A percentile compares a stretch with the other conserved stretches of the same genome.
phyloP scores from a whole-genome alignment of 2,113 vertebrate genomes.

The Melanocharis versteri region DNA sequence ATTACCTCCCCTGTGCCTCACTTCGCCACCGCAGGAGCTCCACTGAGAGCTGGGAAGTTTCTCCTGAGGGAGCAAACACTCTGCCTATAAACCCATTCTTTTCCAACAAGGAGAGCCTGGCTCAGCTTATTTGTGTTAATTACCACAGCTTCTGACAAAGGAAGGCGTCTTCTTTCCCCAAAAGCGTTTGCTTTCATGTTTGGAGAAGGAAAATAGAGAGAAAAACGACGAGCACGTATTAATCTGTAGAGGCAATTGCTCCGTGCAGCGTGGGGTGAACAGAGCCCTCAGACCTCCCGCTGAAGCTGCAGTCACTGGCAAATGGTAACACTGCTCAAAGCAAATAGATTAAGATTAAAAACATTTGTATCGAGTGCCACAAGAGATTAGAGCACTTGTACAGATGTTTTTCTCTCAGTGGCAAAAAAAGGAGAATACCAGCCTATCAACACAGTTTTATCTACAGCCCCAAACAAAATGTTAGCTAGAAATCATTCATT shows the following conservation, averaged over 20 bases:
- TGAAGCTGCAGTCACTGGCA: neutral
- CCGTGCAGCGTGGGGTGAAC: neutral
- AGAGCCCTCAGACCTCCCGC: neutral
- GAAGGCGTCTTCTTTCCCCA: neutral
- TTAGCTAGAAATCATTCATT: neutral
- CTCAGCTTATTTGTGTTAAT: slow-evolving; percentile 14
- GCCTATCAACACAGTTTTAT: neutral
- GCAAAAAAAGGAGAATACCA: neutral
- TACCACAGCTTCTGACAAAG: slow-evolving; percentile 7
- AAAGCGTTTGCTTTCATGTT: neutral
- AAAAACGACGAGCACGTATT: neutral
- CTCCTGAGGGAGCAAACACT: neutral
- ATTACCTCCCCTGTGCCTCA: neutral
- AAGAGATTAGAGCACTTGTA: neutral
- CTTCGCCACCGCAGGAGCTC: neutral
- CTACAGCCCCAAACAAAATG: neutral
- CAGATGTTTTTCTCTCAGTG: neutral
- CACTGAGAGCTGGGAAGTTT: neutral
- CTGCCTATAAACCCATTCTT: neutral
- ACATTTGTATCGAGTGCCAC: neutral
- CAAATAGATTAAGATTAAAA: neutral
- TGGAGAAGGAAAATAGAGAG: neutral
- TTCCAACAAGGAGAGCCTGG: neutral
- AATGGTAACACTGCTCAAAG: neutral
- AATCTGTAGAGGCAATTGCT: neutral